Evolutionary conservation across 2,113 vertebrate species (phyloP).

Genomic region (Epinephelus lanceolatus): DNA sequence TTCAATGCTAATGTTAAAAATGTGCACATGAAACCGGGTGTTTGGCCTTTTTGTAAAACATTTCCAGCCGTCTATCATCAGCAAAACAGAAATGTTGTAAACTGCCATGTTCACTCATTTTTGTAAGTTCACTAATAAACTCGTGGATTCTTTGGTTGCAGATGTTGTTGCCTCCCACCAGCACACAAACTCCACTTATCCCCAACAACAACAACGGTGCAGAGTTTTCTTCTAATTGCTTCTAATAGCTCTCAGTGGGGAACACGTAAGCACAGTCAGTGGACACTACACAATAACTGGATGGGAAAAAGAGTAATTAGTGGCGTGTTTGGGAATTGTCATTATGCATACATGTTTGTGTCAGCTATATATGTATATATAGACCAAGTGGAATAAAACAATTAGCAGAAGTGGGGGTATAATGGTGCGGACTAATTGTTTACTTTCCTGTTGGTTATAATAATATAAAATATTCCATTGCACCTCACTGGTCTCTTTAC

Average conservation of each 20-base stretch:
- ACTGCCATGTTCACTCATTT: constrained; percentile 1
- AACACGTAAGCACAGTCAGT: constrained; percentile 48
- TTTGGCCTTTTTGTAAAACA: constrained; percentile 5
- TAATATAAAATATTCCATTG: constrained; percentile 57
- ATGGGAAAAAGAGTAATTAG: constrained; percentile 53
- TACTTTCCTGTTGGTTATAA: constrained; percentile 46
- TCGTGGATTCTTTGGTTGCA: constrained; percentile 22
- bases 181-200: constrained; percentile 26
- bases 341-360: constrained; percentile 39
- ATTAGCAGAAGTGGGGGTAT: constrained; percentile 53
- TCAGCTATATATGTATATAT: constrained; percentile 8
- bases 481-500: constrained; percentile 44
- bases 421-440: constrained; percentile 54
- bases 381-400: constrained; percentile 53
- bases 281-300: constrained; percentile 38
- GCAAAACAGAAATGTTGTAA: neutral
- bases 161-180: constrained; percentile 22
- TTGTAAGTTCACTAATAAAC: constrained; percentile 19
- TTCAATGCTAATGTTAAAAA: neutral
- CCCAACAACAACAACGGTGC: neutral
- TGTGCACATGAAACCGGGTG: constrained; percentile 7
- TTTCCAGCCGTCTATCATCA: neutral
- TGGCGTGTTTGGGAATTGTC: constrained; percentile 26
- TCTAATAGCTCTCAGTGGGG: constrained; percentile 50
- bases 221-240: constrained; percentile 51